Base-by-base conservation (phyloP, 2,888 invertebrate genomes). In the Cecidostiba fungosa region DNA sequence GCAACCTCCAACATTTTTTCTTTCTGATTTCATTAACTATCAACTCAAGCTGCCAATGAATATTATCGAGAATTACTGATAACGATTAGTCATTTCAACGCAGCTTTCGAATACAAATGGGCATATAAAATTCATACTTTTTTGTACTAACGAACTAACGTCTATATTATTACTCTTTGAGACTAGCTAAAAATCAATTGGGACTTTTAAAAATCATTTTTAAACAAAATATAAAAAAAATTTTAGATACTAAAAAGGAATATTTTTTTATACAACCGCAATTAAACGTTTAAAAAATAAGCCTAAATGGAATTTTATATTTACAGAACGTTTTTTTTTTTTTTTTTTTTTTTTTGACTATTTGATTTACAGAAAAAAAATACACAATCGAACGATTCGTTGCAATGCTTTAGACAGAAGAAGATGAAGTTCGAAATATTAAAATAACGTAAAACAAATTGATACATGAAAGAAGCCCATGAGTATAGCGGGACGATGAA, bases 121-220 rank as follows among this genome's bases (percentile, higher is more conserved):
- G 36, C 72, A 16, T 72, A 80, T 14, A 29, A 59, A 54, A 16
- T 23, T 69, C 32, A 62, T 50, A 54, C 62, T 72, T 66, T 79
- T 43, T 82, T 54, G 59, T 69, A 59, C 32, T 16, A 70, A 70
- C 29, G 29, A 77, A 84, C 69, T 62, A 82, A 66, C 36, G 54
- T 66, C 50, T 77, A 85, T 72, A 69, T 69, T n/a, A 62, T 66
- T 72, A 76, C 59, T 81, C 14, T 59, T 83, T 72, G 59, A 77
- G 82, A 78, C 72, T 82, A 82, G 80, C 69, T 82, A 80, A 78
- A 81, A 50, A 50, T 50, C 47, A 77, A 81, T 23, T 50, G 16
- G 50, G 36, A 80, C 23, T 70, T 81, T 77, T 70, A 39, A 83
- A 16, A 43, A 79, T 85, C 43, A 29, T 77, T 79, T 23, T 26